These are phyloP conservation scores for Sciurus vulgaris DNA, from an alignment of 2,797 vertebrate species.

Conservation along the genomic window DNA sequence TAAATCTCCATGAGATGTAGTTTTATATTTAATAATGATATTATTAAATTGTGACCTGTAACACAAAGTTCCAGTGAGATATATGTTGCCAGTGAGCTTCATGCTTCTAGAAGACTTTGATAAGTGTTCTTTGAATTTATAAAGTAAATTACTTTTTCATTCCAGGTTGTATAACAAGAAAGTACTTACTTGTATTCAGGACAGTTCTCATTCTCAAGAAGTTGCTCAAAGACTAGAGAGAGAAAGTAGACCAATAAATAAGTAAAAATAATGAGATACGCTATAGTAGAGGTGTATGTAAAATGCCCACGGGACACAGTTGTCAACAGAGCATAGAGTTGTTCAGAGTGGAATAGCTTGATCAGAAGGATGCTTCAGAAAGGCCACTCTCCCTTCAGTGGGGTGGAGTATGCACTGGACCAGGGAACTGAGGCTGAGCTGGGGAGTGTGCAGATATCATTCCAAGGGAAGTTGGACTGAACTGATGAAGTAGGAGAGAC, in stretches of 20 bases:
- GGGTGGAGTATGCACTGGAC: neutral
- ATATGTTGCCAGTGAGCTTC: neutral
- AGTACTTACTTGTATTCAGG: neutral
- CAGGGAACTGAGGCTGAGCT: neutral
- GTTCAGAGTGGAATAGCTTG: neutral
- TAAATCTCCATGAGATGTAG: neutral
- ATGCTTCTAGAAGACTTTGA: neutral
- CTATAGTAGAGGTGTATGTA: neutral
- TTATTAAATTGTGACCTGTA: neutral
- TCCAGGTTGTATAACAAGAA: neutral
- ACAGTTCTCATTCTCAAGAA: neutral
- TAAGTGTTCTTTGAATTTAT: constrained; percentile 20
- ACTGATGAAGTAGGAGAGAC: neutral
- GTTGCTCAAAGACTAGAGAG: neutral
- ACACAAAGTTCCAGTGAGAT: constrained; percentile 8
- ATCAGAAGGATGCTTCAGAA: neutral
- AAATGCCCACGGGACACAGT: neutral
- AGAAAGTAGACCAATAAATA: neutral
- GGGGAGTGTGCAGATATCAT: neutral
- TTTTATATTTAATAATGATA: constrained; percentile 12
- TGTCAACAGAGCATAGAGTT: neutral
- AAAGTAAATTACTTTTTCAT: constrained; percentile 25
- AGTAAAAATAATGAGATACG: neutral
- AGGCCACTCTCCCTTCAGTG: neutral
- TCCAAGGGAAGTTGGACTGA: neutral